These are phyloP conservation scores for Caerostris extrusa DNA, from an alignment of 1,140 invertebrate genomes.

Conservation along the genomic window DNA sequence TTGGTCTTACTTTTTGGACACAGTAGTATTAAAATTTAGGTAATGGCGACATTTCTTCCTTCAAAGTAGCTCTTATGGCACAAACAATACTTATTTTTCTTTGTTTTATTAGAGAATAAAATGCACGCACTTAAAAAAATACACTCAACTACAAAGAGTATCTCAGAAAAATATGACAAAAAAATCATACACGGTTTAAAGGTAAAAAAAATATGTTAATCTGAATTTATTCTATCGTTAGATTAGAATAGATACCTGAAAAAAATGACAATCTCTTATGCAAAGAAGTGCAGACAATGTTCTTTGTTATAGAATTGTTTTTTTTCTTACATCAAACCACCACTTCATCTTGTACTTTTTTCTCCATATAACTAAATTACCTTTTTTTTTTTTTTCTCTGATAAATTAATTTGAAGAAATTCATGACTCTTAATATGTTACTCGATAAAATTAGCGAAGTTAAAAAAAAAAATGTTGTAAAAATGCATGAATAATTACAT, in stretches of 20 bases:
- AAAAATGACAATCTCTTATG: background rate
- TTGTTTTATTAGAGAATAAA: background rate
- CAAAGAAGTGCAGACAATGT: background rate
- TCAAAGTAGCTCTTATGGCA: background rate
- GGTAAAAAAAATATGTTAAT: background rate
- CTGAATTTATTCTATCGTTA: background rate
- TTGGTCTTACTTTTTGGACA: too few species aligned
- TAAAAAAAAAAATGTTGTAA: background rate
- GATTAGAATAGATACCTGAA: background rate
- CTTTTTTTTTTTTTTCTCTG: background rate
- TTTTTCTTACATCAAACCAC: background rate
- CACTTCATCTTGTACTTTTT: background rate
- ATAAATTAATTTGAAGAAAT: slow-evolving; percentile 1
- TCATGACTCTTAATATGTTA: background rate
- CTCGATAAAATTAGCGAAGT: background rate
- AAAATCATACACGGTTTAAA: background rate
- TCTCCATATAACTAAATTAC: background rate
- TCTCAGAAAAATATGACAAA: background rate
- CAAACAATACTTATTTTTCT: background rate
- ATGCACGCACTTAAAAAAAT: background rate
- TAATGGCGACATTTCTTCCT: too few species aligned
- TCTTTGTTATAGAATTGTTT: background rate
- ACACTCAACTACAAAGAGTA: background rate
- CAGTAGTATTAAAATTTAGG: too few species aligned
- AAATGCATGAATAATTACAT: background rate